phyloP scores from a whole-genome alignment of 2,888 invertebrate species.

The Sclerodermus sp. region DNA sequence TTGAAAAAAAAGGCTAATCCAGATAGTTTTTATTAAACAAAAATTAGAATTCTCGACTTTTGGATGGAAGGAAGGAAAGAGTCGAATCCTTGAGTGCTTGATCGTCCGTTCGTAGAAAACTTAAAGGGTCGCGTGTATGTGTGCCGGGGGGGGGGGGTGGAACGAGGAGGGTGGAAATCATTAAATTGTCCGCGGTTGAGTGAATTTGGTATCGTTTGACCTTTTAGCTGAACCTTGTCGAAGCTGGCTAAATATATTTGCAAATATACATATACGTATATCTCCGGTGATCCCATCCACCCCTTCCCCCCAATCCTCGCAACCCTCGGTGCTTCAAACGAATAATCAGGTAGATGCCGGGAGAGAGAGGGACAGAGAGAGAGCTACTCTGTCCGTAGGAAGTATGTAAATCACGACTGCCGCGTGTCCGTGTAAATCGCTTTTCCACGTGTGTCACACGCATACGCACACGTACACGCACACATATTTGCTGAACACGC shows the following conservation, averaged over 20 bases:
- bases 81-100: no score
- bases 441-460: conserved; percentile 19
- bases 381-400: no score
- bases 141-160: background rate
- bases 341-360: conserved; percentile 49
- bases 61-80: no score
- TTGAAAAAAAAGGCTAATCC: no score
- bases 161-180: conserved; percentile 35
- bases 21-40: no score
- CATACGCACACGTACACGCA: conserved; percentile 5
- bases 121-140: no score
- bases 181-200: conserved; percentile 50
- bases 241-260: conserved; percentile 50
- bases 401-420: conserved; percentile 44
- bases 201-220: conserved; percentile 42
- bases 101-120: no score
- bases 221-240: conserved; percentile 47
- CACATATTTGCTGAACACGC: conserved; percentile 7
- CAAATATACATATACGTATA: conserved; percentile 42
- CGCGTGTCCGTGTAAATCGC: conserved; percentile 22
- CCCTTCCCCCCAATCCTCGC: conserved; percentile 17
- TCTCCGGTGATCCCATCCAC: conserved; percentile 7
- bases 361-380: background rate
- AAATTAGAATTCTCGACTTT: no score
- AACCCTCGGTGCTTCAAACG: conserved; percentile 30